Evolutionary conservation across 1,140 invertebrate genomes (phyloP).

Genomic region (Heliconius eleuchia): DNA sequence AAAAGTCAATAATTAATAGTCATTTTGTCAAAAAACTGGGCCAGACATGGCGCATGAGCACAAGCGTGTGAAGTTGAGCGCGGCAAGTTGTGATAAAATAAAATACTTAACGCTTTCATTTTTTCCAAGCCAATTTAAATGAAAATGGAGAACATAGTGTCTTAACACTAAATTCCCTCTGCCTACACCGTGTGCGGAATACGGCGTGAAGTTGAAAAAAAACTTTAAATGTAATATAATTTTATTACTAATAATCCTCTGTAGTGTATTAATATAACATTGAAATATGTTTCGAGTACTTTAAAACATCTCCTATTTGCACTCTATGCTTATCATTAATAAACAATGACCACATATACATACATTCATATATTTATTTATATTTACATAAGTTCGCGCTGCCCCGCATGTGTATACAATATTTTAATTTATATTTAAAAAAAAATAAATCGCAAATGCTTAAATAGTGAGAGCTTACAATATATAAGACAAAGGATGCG

Average conservation of each 20-base stretch:
- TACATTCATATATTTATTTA: constrained; percentile 20
- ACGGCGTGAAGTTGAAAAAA: too few species aligned
- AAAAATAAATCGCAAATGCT: background rate
- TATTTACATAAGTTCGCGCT: constrained; percentile 23
- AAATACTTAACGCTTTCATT: too few species aligned
- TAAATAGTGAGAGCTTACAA: background rate
- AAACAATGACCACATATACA: constrained; percentile 18
- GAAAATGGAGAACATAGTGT: too few species aligned
- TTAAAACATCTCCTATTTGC: constrained; percentile 20
- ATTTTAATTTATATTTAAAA: constrained; percentile 1
- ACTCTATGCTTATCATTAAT: constrained; percentile 27
- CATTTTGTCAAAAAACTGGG: too few species aligned
- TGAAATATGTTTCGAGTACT: constrained; percentile 17
- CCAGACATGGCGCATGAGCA: too few species aligned
- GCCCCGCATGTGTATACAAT: background rate
- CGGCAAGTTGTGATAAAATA: too few species aligned
- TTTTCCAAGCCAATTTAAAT: too few species aligned
- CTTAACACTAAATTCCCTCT: too few species aligned
- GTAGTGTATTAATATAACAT: background rate
- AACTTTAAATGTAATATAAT: too few species aligned
- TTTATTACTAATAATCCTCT: background rate
- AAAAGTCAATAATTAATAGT: too few species aligned
- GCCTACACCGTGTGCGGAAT: too few species aligned
- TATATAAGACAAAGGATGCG: constrained; percentile 21
- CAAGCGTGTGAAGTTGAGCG: too few species aligned